These are phyloP conservation scores for Corythornis madagascariensis DNA, from an alignment of 2,113 vertebrate genomes.

Conservation along the genomic window DNA sequence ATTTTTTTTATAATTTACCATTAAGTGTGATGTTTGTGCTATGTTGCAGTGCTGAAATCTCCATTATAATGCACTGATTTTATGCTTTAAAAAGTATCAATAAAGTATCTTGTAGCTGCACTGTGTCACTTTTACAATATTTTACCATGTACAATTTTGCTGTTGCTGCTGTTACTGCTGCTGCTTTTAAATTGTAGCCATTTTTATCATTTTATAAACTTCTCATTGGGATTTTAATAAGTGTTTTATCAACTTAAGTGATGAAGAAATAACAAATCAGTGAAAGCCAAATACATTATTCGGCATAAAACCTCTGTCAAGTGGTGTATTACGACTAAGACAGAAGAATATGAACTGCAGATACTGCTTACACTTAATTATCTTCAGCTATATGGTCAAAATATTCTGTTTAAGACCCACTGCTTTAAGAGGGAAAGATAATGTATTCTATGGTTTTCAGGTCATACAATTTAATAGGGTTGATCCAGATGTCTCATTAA, in stretches of 20 bases:
- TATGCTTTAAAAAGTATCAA: background rate
- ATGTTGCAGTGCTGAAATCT: background rate
- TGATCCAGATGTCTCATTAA: slow-evolving; percentile 4
- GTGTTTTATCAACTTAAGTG: too few relatives aligned
- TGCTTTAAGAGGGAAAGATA: slow-evolving; percentile 9
- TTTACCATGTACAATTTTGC: too few relatives aligned
- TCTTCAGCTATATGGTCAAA: background rate
- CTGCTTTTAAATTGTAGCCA: too few relatives aligned
- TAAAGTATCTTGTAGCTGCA: background rate
- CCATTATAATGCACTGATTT: background rate
- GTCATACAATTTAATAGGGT: background rate
- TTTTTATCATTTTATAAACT: too few relatives aligned
- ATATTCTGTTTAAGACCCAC: background rate
- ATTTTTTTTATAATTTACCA: background rate
- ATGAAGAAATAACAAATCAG: too few relatives aligned
- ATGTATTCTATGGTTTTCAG: background rate
- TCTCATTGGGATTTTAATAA: too few relatives aligned
- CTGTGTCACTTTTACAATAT: too few relatives aligned
- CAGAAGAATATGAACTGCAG: too few relatives aligned
- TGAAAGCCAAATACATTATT: too few relatives aligned
- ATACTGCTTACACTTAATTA: background rate
- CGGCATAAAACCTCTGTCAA: too few relatives aligned
- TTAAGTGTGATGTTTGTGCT: background rate
- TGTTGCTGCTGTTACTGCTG: too few relatives aligned
- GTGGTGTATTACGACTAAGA: too few relatives aligned